These are phyloP conservation scores for Hoplostethus mediterraneus DNA, from an alignment of 2,797 vertebrate species.

Conservation along the genomic window DNA sequence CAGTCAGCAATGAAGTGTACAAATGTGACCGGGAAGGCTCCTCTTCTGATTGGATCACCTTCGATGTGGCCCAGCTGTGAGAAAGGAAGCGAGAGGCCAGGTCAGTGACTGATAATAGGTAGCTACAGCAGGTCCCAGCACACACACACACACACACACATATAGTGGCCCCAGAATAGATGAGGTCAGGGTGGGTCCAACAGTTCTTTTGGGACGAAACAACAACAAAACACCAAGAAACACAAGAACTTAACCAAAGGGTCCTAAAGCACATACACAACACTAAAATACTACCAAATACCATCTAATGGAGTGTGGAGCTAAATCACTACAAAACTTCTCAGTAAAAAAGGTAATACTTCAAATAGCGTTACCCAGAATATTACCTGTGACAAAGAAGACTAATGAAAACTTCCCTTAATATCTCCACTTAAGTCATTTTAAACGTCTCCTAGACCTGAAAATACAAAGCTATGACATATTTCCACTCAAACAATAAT, in stretches of 20 bases:
- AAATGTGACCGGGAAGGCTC: conserved; percentile 97
- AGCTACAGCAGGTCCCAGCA: no score
- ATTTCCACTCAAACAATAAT: conserved; percentile 54
- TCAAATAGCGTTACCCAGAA: background rate
- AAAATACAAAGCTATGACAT: conserved; percentile 71
- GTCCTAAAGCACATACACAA: conserved; percentile 20
- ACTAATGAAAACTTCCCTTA: conserved; percentile 36
- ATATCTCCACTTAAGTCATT: conserved; percentile 58
- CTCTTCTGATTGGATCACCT: conserved; percentile 93
- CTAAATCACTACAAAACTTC: conserved; percentile 48
- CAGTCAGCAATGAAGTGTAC: conserved; percentile 97
- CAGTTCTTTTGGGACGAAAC: background rate
- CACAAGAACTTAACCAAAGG: background rate
- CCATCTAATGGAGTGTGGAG: conserved; percentile 25
- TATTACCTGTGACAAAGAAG: conserved; percentile 71
- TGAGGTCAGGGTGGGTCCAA: background rate
- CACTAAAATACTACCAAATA: conserved; percentile 27
- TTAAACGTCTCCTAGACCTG: conserved; percentile 75
- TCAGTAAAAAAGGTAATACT: conserved; percentile 1
- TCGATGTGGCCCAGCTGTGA: conserved; percentile 97
- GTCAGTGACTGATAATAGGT: conserved; percentile 1
- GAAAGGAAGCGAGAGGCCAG: conserved; percentile 4
- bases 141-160: conserved; percentile 8
- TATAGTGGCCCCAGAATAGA: background rate
- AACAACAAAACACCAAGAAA: background rate